A percentile compares a stretch with the other conserved stretches of the same genome.
Evolutionary conservation across 2,888 invertebrate species (phyloP).

Genomic region (Colletes collaris): DNA sequence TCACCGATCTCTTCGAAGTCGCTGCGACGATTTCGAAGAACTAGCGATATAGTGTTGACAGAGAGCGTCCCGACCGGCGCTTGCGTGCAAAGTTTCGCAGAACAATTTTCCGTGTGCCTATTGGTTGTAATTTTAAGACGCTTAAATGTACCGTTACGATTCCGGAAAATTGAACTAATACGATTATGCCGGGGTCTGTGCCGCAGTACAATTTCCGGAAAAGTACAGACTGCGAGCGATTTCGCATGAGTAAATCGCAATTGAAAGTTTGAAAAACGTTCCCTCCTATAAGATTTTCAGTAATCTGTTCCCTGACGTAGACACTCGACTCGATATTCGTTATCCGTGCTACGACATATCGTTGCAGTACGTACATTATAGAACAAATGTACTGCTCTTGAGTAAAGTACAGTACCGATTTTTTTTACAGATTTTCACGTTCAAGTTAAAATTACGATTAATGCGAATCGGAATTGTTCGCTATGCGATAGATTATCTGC

Average conservation of each 20-base stretch:
- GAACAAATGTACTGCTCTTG: too few species aligned
- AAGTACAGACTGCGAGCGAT: not conserved
- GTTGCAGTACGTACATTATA: too few species aligned
- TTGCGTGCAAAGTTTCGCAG: constrained; percentile 34
- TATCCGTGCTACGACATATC: too few species aligned
- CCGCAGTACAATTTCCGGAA: not conserved
- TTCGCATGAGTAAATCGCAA: constrained; percentile 11
- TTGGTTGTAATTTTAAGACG: constrained; percentile 1
- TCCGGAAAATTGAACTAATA: not conserved
- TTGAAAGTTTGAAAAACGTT: not conserved
- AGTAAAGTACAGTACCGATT: too few species aligned
- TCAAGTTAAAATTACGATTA: too few species aligned
- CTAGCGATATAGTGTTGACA: not conserved
- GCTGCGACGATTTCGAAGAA: not conserved
- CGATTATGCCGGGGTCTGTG: not conserved
- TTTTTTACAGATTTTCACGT: too few species aligned
- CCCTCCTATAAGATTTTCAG: not conserved
- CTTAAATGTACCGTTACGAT: not conserved
- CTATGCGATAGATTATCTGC: constrained; percentile 1
- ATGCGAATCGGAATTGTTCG: not conserved
- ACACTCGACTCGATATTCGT: not conserved
- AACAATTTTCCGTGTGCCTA: constrained; percentile 3
- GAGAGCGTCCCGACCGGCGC: constrained; percentile 1
- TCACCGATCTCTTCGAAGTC: not conserved
- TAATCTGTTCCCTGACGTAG: not conserved